Evolutionary conservation across 2,797 vertebrate species (phyloP), one percentile per base, ranked within the genome.

Genomic region (Xenops minutus): DNA sequence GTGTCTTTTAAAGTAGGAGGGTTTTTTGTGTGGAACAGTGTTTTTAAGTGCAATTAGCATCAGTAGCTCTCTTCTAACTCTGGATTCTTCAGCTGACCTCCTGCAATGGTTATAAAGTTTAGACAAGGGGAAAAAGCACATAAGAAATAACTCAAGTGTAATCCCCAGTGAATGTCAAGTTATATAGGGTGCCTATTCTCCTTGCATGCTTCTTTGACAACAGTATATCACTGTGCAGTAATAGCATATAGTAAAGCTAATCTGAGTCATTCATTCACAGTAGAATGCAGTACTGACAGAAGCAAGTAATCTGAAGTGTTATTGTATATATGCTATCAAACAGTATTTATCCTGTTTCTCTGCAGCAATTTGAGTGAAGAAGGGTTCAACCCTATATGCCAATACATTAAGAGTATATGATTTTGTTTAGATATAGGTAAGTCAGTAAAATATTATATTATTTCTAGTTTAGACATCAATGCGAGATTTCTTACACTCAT

Each of bases 391-490:
- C 69, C 26, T 71, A 15, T 52, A 63, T 61, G 18, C 49, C 82
- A 82, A 82, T 75, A 27, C 14, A 51, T 85, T 87, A 23, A 19
- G 23, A 79, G 18, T 62, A 32, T 56, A 54, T 12, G 23, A 62
- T 62, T 78, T 26, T 88, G 34, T 63, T 95, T 39, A 94, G 56
- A 59, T 48, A 77, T 9, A 72, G 15, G 6, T 39, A 75, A 67
- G 55, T 67, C 56, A 89, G 52, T 89, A 83, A 91, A 93, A 80
- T 7, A 41, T 79, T 54, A 68, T 95, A 80, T 89, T 92, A 92
- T 95, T 97, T 97, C 88, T 95, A 44, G n/a, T 97, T 96, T 96
- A 85, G 85, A 94, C 62, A 85, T 66, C 71, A 93, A 49, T 90
- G 52, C 10, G 92, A 93, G 80, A 83, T 93, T 94, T 83, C 78